Evolutionary conservation across 2,888 invertebrate genomes (phyloP), one percentile per base, ranked within the genome.

Genomic region (Drosophila siamana): DNA sequence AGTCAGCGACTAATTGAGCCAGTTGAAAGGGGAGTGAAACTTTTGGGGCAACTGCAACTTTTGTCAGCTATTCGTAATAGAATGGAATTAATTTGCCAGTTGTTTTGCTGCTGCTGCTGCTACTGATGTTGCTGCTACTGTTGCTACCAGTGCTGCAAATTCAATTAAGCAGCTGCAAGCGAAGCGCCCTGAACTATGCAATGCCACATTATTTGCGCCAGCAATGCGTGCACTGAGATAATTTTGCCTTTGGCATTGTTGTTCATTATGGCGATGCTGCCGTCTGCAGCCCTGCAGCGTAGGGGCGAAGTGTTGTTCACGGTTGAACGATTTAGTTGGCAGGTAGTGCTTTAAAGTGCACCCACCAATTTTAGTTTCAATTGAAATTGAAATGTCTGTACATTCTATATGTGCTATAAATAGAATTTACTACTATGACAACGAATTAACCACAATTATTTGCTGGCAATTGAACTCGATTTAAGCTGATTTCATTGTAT

Each of bases 91-190:
- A 77, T 56, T 61, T 64, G 59, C 47, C 13, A 44, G 60, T 22
- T 16, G 56, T 36, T 8, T 19, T 54, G 44, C 54, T 13, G 19
- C 30, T 28, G 15, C 47, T 7, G 11, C 3, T 46, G 28, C 15
- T 47, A 28, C 16, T 30, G 30, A 9, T 28, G 40, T 43, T 54
- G 51, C 15, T 43, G 54, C 40, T 36, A n/a, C 28, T n/a, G n/a
- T 19, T 43, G 46, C 36, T 19, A 19, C 19, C 3, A 19, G 19
- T 33, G 38, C 16, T 44, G 36, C 38, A 60, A 81, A 86, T 69
- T 77, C 56, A 83, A 86, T 83, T 79, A 83, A 51, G 74, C 65
- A 44, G 44, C 56, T 65, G 74, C 55, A 62, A 62, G 22, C 56
- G 48, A 57, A 24, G 47, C 57, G 65, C 47, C 67, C 54, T 63